Conservation (phyloP, 2,797 vertebrate genomes). For the Onychomys torridus region DNA sequence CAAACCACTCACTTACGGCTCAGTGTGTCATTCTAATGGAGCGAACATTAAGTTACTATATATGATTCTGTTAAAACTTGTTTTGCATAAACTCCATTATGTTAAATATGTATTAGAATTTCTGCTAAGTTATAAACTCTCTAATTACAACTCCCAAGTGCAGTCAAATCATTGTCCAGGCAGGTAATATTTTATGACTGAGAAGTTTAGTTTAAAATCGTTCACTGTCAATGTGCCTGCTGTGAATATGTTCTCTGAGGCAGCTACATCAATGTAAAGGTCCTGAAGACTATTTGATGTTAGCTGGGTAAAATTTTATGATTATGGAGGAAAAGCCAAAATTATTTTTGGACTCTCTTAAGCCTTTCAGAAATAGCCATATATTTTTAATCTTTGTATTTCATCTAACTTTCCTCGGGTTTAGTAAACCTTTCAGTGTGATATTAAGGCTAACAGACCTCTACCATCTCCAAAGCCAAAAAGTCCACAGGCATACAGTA, state of each 20-base stretch:
- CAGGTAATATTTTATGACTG: background rate
- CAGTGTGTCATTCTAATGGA: background rate
- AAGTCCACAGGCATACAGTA: background rate
- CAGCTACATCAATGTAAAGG: background rate
- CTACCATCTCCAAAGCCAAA: background rate
- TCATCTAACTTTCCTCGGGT: background rate
- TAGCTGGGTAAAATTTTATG: background rate
- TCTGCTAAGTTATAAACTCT: constrained; percentile 29
- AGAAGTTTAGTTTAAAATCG: background rate
- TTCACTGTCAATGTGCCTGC: background rate
- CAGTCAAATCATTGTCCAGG: background rate
- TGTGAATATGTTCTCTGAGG: background rate
- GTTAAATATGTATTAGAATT: background rate
- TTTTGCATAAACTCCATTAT: background rate
- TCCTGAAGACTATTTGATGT: background rate
- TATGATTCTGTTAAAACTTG: background rate
- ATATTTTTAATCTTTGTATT: background rate
- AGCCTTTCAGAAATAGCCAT: background rate
- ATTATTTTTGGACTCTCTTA: background rate
- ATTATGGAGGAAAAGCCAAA: background rate
- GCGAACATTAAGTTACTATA: background rate
- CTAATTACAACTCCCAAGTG: background rate
- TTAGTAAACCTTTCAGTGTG: background rate
- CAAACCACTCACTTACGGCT: background rate
- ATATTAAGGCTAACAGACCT: background rate